These are phyloP conservation scores for Trichoplusia ni DNA, from an alignment of 1,140 invertebrate species.

Conservation along the genomic window DNA sequence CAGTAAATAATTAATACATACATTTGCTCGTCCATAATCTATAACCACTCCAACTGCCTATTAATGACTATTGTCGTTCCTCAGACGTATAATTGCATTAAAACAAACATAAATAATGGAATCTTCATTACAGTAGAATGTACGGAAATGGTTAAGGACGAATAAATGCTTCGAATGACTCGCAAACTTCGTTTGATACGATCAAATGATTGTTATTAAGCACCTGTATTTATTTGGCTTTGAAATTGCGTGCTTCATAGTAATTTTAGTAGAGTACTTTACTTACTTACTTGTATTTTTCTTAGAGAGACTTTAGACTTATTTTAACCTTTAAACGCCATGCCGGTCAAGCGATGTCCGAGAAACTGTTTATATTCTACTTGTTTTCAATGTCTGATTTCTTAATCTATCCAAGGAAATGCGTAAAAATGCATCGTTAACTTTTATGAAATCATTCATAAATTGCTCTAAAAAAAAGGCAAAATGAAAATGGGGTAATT, in stretches of 20 bases:
- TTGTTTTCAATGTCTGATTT: too few species aligned
- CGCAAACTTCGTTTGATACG: constrained; percentile 9
- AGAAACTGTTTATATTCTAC: too few species aligned
- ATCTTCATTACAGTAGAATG: constrained; percentile 29
- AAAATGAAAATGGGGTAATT: too few species aligned
- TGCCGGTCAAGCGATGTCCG: too few species aligned
- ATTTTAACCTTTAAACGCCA: too few species aligned
- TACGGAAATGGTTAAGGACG: constrained; percentile 36
- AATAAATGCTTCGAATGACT: constrained; percentile 28
- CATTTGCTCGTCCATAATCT: neutral
- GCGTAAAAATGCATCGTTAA: too few species aligned
- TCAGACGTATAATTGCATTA: constrained; percentile 15
- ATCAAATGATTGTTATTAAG: constrained; percentile 26
- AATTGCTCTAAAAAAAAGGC: too few species aligned
- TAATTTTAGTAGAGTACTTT: neutral
- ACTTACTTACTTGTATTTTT: too few species aligned
- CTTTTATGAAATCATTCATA: too few species aligned
- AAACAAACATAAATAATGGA: constrained; percentile 20
- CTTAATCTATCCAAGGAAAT: too few species aligned
- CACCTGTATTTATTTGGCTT: constrained; percentile 8
- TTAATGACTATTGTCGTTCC: constrained; percentile 1
- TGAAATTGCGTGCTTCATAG: constrained; percentile 2
- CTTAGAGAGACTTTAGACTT: too few species aligned
- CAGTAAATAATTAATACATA: neutral
- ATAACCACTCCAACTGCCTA: neutral